Evolutionary conservation across 2,113 vertebrate species (phyloP), one percentile per base, ranked within the genome.

Genomic region (Elachura formosa): DNA sequence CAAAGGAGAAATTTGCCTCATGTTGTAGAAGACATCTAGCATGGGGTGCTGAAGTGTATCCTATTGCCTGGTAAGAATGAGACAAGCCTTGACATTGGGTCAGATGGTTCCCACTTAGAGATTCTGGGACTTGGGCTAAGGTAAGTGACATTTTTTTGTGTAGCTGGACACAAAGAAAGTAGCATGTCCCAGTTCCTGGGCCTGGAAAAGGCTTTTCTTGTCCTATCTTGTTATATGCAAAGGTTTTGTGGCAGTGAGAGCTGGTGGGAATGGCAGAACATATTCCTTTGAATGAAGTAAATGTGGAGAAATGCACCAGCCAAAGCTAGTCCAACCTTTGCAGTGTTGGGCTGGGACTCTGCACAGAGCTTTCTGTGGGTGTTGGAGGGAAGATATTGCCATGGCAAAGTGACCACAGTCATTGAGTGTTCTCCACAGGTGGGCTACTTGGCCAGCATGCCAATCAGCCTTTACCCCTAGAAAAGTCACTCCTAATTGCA

Each of bases 331-430:
- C 12, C 61, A 87, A n/a, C 25, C 49, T 68, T 21, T 46, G 46
- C 68, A 76, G 18, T 6, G 7, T 7, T 69, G 48, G 55, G 24
- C 5, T 51, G 23, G 28, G 34, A 7, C 38, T 76, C 28, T 59
- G 67, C 0, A 2, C 11, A n/a, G 24, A 52, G 38, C 5, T 40
- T 69, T 90, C 74, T 80, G 25, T 0, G 3, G 17, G 13, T 56
- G 58, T 16, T 80, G 26, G 54, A 69, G 24, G 33, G 36, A 69
- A 83, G 12, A 6, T 75, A 8, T 9, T 24, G 33, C 1, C 6
- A n/a, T 33, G 51, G 26, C 3, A 3, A 77, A 87, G 54, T 0
- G 0, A 36, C 20, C 17, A 10, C 14, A 41, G 25, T 6, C 17
- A 49, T 11, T 24, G 40, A 22, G 29, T n/a, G 21, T 4, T 75